Conservation (phyloP, 1,140 invertebrate genomes). For the Cherax quadricarinatus region DNA sequence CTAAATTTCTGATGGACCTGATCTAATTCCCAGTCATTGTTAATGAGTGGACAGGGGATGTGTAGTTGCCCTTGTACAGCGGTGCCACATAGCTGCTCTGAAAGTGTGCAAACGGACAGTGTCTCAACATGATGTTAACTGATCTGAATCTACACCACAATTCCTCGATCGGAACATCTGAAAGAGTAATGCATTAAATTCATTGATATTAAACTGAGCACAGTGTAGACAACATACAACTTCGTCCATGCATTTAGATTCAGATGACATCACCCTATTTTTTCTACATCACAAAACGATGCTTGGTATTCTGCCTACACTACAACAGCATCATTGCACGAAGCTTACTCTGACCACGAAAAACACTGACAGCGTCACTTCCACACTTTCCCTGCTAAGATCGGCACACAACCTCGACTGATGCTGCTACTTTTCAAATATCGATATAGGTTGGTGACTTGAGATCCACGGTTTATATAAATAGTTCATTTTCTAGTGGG, state of each 20-base stretch:
- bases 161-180: slow-evolving; percentile 8
- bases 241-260: slow-evolving; percentile 6
- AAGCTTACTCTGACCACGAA: slow-evolving; percentile 7
- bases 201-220: neutral
- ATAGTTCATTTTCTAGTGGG: neutral
- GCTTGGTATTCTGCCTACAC: neutral
- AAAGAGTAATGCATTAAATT: slow-evolving; percentile 33
- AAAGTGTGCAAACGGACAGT: neutral
- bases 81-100: slow-evolving; percentile 22
- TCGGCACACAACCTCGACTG: neutral
- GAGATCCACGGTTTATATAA: no score
- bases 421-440: slow-evolving; percentile 7
- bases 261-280: slow-evolving; percentile 1
- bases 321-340: no score
- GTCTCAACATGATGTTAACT: slow-evolving; percentile 43
- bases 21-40: neutral
- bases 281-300: neutral
- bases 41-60: neutral
- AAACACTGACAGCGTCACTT: slow-evolving; percentile 44
- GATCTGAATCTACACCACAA: slow-evolving; percentile 27
- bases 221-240: slow-evolving; percentile 14
- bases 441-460: no score
- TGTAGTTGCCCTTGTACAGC: neutral
- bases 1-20: neutral
- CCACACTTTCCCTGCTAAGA: slow-evolving; percentile 34